Evolutionary conservation across 2,113 vertebrate species (phyloP), one percentile per base, ranked within the genome.

Genomic region (Bos javanicus): DNA sequence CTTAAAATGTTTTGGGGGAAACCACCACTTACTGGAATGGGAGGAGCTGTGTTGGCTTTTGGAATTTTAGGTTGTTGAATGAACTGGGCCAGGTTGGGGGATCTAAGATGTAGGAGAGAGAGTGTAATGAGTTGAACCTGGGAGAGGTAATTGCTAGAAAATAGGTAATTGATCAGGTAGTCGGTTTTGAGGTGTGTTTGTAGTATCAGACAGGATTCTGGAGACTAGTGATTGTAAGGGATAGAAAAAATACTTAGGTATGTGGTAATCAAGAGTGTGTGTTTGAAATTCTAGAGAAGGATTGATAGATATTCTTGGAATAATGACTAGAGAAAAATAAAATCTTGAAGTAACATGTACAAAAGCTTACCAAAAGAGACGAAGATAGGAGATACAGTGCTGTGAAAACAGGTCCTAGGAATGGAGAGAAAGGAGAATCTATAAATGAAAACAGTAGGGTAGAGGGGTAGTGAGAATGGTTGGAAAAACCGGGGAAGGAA

Each of bases 371-470:
- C 11, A 59, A 83, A 90, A 94, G 71, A 90, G 60, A 76, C 13
- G n/a, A 83, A 43, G 26, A 25, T 54, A 52, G 21, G 60, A 86
- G 26, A 80, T 82, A 7, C 17, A 67, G 15, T 90, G 33, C 71
- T 96, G 52, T 90, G 87, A 96, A 87, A 91, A 7, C 60, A 94
- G 28, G 33, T 89, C 43, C 19, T 83, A 74, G 28, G 59, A 91
- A 85, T 76, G 54, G 80, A 94, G 71, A 90, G 52, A 86, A 82
- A 93, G 81, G 36, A 81, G 59, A 95, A n/a, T 76, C n/a, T 91
- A 8, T 46, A 88, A 43, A 92, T 71, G 95, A 76, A 83, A 96
- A 78, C 8, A 64, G 19, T 82, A 7, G 5, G 30, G 4, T 74
- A 30, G 59, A 94, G 43, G 30, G 23, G 5, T 93, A 9, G 14